A percentile compares a stretch with the other conserved stretches of the same genome.
Conservation (phyloP, 2,113 vertebrate species). For the Sakesphorus luctuosus region DNA sequence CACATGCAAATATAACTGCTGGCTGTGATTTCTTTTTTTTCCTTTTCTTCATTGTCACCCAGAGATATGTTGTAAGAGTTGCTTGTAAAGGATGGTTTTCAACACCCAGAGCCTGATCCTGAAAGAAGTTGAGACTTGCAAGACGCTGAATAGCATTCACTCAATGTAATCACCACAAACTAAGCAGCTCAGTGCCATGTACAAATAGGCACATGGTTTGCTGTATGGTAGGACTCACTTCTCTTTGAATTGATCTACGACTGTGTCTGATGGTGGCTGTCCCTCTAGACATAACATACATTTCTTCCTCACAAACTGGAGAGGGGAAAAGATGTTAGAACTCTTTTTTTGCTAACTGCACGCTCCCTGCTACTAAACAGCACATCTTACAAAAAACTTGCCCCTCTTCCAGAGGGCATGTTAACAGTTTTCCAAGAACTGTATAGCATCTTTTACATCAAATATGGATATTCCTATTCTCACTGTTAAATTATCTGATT, state of each 20-base stretch:
- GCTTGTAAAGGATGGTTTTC: constrained; percentile 38
- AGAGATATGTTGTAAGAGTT: constrained; percentile 48
- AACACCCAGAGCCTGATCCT: background rate
- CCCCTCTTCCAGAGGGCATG: background rate
- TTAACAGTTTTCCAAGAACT: background rate
- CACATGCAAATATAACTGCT: constrained; percentile 20
- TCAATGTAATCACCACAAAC: background rate
- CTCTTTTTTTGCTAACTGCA: background rate
- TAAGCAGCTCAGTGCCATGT: background rate
- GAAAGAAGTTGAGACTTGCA: background rate
- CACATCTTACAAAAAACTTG: background rate
- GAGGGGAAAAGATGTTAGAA: background rate
- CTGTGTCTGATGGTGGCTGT: background rate
- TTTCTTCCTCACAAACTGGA: background rate
- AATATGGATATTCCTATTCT: background rate
- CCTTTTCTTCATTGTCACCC: constrained; percentile 29
- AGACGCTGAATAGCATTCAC: background rate
- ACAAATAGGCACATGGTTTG: background rate
- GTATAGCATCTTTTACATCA: background rate
- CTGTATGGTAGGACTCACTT: background rate
- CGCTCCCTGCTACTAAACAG: background rate
- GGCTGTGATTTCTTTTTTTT: background rate
- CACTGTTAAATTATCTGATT: background rate
- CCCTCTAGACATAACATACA: background rate
- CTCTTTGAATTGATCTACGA: background rate